Conservation (phyloP, 1,140 invertebrate species). For the Camponotus vicinus region DNA sequence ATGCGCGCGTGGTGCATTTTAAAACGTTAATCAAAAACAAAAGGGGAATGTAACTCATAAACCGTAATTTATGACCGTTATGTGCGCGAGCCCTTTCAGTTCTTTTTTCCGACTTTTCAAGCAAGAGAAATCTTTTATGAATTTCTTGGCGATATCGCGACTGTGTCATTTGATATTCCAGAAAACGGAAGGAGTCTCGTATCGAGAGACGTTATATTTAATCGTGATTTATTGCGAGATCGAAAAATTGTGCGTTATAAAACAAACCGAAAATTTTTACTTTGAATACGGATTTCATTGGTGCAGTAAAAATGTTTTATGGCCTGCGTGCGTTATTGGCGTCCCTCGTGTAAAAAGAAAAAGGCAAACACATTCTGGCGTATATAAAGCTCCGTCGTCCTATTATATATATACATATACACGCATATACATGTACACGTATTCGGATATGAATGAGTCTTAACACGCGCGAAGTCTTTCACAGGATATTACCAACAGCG, state of each 20-base stretch:
- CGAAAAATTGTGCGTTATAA: neutral
- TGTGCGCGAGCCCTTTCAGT: neutral
- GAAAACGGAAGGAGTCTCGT: neutral
- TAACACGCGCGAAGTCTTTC: neutral
- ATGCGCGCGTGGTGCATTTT: constrained; percentile 36
- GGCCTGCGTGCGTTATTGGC: neutral
- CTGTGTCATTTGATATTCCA: neutral
- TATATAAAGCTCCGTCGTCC: neutral
- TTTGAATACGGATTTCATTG: constrained; percentile 33
- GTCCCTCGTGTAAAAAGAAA: neutral
- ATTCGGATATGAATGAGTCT: neutral
- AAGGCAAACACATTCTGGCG: neutral
- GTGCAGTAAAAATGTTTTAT: constrained; percentile 52
- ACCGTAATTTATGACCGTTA: constrained; percentile 49
- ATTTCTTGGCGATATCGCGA: neutral
- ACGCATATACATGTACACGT: no score
- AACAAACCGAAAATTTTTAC: constrained; percentile 23
- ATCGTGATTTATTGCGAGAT: constrained; percentile 52
- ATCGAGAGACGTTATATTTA: constrained; percentile 15
- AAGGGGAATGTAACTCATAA: constrained; percentile 35
- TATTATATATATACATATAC: neutral
- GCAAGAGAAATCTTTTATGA: constrained; percentile 37
- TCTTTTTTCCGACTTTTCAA: neutral
- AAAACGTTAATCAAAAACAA: constrained; percentile 49
- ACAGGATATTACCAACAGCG: neutral